Base-by-base conservation (phyloP, 1,140 invertebrate species). In the Hycleus phaleratus region DNA sequence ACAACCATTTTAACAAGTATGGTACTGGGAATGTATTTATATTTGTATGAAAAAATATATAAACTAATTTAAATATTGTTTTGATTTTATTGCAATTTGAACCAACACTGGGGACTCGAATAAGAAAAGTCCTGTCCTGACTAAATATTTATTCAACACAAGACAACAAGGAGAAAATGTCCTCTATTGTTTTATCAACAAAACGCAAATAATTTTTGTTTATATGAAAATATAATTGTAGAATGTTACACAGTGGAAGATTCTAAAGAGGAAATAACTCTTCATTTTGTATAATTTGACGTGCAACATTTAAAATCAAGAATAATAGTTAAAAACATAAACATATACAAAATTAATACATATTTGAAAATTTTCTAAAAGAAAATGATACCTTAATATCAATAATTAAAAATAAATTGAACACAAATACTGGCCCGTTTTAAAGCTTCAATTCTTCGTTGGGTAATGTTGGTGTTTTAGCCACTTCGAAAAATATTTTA, bases 401-500 rank as follows among this genome's bases (percentile, higher is more conserved):
- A 32, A 32, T 32, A 32, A 32, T 32, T 32, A 32, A 32, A 3
- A 32, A 32, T 32, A 32, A 32, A 32, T 5, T 32, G 32, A 32
- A 32, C 32, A 32, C 32, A 32, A 32, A 32, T 32, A 32, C 7
- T 32, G 32, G 32, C 4, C 32, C 32, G 4, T 7, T 7, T 32
- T 32, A 32, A 32, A 32, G 32, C 32, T 32, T 32, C n/a, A 55
- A 46, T 25, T 67, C 62, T 44, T 69, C 65, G 48, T 72, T 71
- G 12, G 40, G 59, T 42, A 86, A 73, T 42, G 88, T 74, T 26
- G 85, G 82, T 59, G 85, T 79, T 72, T 84, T 86, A 55, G 87
- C 86, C 54, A 89, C 87, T 78, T 90, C 86, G 67, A 88, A 93
- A 76, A 95, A 96, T 69, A 94, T 90, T 69, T 87, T 87, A 74